Conservation (phyloP, 2,113 vertebrate species). For the Archilochus colubris region DNA sequence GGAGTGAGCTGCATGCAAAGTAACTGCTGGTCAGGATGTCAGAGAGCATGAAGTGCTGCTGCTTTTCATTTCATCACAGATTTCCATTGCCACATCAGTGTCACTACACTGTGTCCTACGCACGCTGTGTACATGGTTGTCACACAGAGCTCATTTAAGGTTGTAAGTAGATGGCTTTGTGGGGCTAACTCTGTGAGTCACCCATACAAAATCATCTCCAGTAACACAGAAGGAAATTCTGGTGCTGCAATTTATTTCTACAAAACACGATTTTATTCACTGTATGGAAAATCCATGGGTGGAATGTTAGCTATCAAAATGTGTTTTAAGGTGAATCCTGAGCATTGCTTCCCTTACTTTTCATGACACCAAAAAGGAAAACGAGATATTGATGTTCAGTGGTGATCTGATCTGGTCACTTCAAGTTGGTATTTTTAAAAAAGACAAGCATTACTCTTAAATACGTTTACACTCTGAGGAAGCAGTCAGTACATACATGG, state of each 20-base stretch:
- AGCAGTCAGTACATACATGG: not conserved
- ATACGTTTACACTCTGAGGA: not conserved
- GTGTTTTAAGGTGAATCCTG: not conserved
- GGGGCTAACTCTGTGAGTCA: not conserved
- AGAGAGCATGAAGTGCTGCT: not conserved
- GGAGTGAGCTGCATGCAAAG: not conserved
- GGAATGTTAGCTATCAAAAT: not conserved
- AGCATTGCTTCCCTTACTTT: not conserved
- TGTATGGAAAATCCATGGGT: not conserved
- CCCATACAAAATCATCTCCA: not conserved
- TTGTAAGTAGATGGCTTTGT: not conserved
- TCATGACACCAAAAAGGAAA: not conserved
- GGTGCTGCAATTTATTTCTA: not conserved
- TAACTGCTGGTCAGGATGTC: not conserved
- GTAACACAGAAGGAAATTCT: not conserved
- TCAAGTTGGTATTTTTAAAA: not conserved
- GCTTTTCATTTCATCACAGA: not conserved
- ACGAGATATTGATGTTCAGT: not conserved
- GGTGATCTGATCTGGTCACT: not conserved
- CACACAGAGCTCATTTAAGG: not conserved
- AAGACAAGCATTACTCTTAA: not conserved
- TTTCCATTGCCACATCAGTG: not conserved
- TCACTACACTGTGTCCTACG: accelerated
- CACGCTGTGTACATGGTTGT: not conserved
- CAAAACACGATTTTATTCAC: not conserved